Evolutionary conservation across 2,797 vertebrate genomes (phyloP), one percentile per base, ranked within the genome.

Genomic region (Manis pentadactyla): DNA sequence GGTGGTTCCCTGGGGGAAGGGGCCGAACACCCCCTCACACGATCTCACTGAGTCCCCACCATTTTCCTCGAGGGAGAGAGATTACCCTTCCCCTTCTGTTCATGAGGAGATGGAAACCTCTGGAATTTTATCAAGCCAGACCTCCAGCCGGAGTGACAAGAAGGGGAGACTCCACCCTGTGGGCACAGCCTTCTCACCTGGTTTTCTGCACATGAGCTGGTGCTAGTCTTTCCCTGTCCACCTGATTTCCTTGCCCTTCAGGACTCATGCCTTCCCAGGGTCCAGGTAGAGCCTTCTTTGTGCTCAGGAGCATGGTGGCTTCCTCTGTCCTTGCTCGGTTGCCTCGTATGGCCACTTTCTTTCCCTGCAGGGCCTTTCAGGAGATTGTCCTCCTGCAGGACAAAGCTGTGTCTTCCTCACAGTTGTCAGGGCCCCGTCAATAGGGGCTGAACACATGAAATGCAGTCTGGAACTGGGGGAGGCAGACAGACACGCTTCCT

Each of bases 111-210:
- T 5, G 42, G 81, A 63, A 74, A 8, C 9, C 21, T 55, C 29
- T 84, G 18, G 57, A 29, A n/a, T 14, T 84, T 51, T 9, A 27
- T 42, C 49, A 66, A 61, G 42, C 55, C 34, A 39, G 61, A 49
- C 64, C 17, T 21, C 2, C 17, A 61, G 53, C 5, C 6, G 5
- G n/a, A 74, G 25, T 0, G 6, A 73, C 0, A 15, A 39, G 29
- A 68, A 42, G 42, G 27, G 66, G 21, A 49, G 39, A 37, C 39
- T 23, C 18, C 2, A 2, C 1, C 7, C 17, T 5, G 39, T 31
- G 51, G 34, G 21, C 27, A 25, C 18, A 9, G 59, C 9, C 11
- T 53, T 63, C 68, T 55, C 29, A 23, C 2, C 0, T 1, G 6
- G 55, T 27, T 49, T 39, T 39, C 90, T 61, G n/a, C 17, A 25